Percentiles rank a stretch among this genome's conserved stretches.
Conservation (phyloP, 1,140 invertebrate genomes). For the Ceratitis capitata region DNA sequence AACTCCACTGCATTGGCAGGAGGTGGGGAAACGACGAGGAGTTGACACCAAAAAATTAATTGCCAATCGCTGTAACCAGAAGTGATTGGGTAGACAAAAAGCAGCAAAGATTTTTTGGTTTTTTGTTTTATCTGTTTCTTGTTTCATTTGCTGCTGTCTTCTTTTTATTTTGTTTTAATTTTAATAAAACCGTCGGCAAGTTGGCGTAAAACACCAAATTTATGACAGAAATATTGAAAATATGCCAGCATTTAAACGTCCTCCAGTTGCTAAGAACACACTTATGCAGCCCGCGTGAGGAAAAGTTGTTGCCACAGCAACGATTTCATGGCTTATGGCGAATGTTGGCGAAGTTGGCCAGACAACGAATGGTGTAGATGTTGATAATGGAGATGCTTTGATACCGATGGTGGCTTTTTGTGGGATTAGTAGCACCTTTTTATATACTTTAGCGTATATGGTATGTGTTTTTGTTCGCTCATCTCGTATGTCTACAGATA, state of each 20-base stretch:
- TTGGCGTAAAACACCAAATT: neutral
- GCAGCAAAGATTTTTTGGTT: neutral
- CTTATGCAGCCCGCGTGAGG: neutral
- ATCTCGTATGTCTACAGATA: neutral
- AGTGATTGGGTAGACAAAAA: neutral
- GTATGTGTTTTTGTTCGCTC: neutral
- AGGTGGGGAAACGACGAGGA: neutral
- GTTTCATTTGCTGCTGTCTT: neutral
- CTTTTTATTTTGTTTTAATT: no score
- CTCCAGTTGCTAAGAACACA: neutral
- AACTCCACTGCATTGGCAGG: neutral
- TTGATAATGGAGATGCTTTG: neutral
- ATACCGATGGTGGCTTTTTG: neutral
- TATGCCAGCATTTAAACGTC: neutral
- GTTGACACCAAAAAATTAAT: constrained; percentile 28
- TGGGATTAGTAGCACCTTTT: neutral
- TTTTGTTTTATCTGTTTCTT: neutral
- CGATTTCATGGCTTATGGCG: neutral
- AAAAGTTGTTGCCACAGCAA: neutral
- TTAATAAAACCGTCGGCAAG: neutral
- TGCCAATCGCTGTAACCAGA: constrained; percentile 4
- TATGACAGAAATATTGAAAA: neutral
- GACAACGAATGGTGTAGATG: neutral
- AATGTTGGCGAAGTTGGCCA: neutral
- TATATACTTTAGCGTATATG: neutral